A percentile compares a stretch with the other conserved stretches of the same genome.
Evolutionary conservation across 2,113 vertebrate genomes (phyloP).

Genomic region (Phalacrocorax carbo): DNA sequence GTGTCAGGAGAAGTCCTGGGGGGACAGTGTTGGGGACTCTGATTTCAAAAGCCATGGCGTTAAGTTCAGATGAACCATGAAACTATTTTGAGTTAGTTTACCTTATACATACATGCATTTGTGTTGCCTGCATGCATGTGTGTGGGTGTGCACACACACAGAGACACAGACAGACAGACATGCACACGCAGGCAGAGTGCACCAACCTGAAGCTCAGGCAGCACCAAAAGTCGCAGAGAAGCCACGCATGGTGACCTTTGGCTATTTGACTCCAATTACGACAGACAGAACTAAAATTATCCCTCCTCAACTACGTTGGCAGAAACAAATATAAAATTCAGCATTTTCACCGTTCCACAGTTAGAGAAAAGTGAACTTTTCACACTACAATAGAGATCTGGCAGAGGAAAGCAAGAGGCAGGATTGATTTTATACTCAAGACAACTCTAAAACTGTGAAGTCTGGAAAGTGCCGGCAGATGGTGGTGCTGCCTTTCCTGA

Average conservation of each 20-base stretch:
- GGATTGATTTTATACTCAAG: not conserved
- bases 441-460: not conserved
- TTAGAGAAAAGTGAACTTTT: not conserved
- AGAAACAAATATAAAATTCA: not conserved
- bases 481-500: not conserved
- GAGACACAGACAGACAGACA: too few species aligned
- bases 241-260: not conserved
- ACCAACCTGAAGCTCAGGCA: not conserved
- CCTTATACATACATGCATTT: not conserved
- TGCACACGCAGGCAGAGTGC: too few species aligned
- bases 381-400: not conserved
- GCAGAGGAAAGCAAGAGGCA: not conserved
- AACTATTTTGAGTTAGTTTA: not conserved
- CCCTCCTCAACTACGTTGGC: accelerated
- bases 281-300: not conserved
- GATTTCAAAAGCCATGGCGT: not conserved
- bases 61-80: not conserved
- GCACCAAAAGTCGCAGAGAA: not conserved
- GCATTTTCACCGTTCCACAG: not conserved
- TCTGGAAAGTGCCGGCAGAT: not conserved
- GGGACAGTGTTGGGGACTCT: not conserved
- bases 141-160: too few species aligned
- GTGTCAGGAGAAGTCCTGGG: not conserved
- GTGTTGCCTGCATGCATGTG: accelerated
- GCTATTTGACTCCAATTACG: not conserved